Base-by-base conservation (phyloP, 2,888 invertebrate species). In the Parnassius mnemosyne region DNA sequence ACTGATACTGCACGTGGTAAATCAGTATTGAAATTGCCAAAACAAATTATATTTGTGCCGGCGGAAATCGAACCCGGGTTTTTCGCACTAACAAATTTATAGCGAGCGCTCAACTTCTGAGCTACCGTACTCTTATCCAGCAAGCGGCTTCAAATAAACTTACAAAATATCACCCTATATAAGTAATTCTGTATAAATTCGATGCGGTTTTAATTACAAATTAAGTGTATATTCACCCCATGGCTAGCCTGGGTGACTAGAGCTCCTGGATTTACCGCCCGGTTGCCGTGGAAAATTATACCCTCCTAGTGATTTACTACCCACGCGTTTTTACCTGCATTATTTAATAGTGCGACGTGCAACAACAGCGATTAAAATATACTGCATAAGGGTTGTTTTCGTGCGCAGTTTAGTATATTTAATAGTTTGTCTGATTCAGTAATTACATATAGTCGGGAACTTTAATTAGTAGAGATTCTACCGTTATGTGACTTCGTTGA, bases 231-330 rank as follows among this genome's bases (percentile, higher is more conserved):
- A 54, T 51, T 60, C 55, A 61, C 54, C 58, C 63, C 58, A 51
- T 13, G 51, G 34, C 20, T 51, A 49, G 25, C 20, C 10, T 58
- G 57, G 63, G 58, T 41, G 59, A 62, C 64, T 65, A 65, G 68
- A 64, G 61, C 65, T 66, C 68, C 73, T 67, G 71, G 75, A 76
- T 78, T 84, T 82, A 82, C 75, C 74, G 72, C 72, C 71, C 69
- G 68, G 65, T 74, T 68, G 65, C 71, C 69, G 75, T 73, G 73
- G 78, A 78, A 80, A 84, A 87, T 85, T 84, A 84, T 86, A 80
- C 82, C 78, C 81, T 72, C 73, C 73, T 73, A 75, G 77, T 86
- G 85, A 87, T 87, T 84, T 85, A 87, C 78, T 74, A 74, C 76
- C 71, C 66, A 66, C 72, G 73, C 73, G 74, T 81, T 84, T 85